phyloP scores from a whole-genome alignment of 1,140 invertebrate species.

The Drosophila willistoni region DNA sequence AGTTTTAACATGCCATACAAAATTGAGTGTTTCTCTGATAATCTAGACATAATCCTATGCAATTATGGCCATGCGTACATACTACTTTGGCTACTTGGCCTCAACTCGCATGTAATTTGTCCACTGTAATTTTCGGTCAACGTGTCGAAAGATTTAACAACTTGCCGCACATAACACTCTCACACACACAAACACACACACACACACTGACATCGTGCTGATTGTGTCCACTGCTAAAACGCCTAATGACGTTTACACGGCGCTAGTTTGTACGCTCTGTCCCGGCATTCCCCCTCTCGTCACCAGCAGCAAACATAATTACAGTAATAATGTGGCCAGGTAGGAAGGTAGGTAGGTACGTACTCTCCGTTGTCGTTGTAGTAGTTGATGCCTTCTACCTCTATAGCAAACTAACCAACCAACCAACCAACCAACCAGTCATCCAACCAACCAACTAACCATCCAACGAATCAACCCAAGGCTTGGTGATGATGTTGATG shows the following conservation, averaged over 20 bases:
- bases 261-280: neutral
- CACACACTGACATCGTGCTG: slow-evolving; percentile 42
- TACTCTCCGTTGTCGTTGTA: neutral
- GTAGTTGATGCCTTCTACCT: slow-evolving; percentile 11
- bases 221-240: slow-evolving; percentile 52
- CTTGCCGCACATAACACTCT: slow-evolving; percentile 19
- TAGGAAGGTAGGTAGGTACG: too few relatives aligned
- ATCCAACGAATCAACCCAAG: slow-evolving; percentile 2
- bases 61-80: slow-evolving; percentile 8
- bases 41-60: slow-evolving; percentile 10
- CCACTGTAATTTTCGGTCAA: slow-evolving; percentile 44
- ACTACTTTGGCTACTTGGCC: neutral
- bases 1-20: neutral
- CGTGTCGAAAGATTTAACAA: slow-evolving; percentile 51
- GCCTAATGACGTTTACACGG: slow-evolving; percentile 79
- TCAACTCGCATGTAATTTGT: slow-evolving; percentile 35
- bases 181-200: neutral
- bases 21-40: slow-evolving; percentile 5
- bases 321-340: slow-evolving; percentile 73
- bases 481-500: slow-evolving; percentile 45
- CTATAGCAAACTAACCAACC: slow-evolving; percentile 7
- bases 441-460: slow-evolving; percentile 9
- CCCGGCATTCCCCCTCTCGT: neutral
- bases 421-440: neutral
- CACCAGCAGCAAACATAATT: slow-evolving; percentile 64